Conservation (phyloP, 2,113 vertebrate genomes). For the Heloderma charlesbogerti region DNA sequence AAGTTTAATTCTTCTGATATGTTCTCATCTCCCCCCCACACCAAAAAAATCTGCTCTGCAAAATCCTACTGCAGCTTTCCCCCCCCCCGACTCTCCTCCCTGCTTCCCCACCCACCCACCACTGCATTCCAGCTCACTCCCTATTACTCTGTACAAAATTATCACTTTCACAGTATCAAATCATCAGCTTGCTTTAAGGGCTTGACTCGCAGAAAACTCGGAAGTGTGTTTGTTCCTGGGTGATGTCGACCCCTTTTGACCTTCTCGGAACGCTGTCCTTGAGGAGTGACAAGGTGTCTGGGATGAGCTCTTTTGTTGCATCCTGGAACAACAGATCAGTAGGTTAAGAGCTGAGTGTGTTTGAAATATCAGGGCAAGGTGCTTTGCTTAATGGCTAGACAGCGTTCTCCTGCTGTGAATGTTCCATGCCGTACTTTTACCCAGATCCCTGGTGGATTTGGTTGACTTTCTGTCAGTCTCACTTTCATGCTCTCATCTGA, state of each 20-base stretch:
- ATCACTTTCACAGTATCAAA: not conserved
- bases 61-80: not conserved
- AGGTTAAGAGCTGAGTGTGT: slow-evolving; percentile 25
- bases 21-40: not conserved
- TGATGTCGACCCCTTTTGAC: not conserved
- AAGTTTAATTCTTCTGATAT: not conserved
- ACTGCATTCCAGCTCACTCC: not conserved
- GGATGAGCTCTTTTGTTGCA: not conserved
- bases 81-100: fast-evolving
- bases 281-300: not conserved
- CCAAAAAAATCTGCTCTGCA: not conserved
- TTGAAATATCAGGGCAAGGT: not conserved
- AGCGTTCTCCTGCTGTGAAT: not conserved
- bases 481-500: not conserved
- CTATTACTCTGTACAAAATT: not conserved
- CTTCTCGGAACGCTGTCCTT: not conserved
- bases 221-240: not conserved
- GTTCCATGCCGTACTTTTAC: too few relatives aligned
- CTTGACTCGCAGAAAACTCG: not conserved
- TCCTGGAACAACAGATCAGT: not conserved
- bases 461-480: not conserved
- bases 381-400: slow-evolving; percentile 14
- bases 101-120: not conserved
- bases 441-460: not conserved
- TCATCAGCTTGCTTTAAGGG: not conserved